These are phyloP conservation scores for Enteromius paludinosus DNA, from an alignment of 2,797 vertebrate species.

Conservation along the genomic window DNA sequence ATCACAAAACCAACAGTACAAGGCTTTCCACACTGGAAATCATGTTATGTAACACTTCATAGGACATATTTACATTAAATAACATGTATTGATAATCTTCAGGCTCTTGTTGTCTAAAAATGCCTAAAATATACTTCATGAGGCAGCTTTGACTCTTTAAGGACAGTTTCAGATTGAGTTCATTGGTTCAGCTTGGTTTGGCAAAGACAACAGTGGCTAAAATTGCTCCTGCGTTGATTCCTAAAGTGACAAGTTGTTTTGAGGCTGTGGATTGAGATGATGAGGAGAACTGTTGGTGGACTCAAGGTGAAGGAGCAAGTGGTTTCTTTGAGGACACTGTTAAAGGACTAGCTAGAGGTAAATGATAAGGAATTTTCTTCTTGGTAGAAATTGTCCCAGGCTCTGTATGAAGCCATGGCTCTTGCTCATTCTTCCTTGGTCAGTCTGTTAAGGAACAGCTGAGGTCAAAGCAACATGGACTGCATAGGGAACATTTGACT, in stretches of 20 bases:
- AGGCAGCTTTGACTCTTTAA: constrained; percentile 59
- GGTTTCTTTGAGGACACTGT: neutral
- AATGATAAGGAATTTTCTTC: neutral
- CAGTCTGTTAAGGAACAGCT: neutral
- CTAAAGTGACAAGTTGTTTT: neutral
- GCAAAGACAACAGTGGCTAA: neutral
- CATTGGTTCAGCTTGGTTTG: neutral
- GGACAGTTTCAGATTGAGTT: constrained; percentile 52
- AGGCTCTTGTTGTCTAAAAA: neutral
- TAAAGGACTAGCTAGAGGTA: neutral
- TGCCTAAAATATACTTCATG: constrained; percentile 48
- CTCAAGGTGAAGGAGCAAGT: neutral
- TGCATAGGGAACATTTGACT: constrained; percentile 62
- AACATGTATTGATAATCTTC: constrained; percentile 27
- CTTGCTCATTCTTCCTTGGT: constrained; percentile 37
- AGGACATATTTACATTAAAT: constrained; percentile 64
- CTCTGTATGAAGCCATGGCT: neutral
- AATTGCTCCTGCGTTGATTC: neutral
- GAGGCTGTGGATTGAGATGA: constrained; percentile 5
- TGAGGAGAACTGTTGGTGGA: neutral
- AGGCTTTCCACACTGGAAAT: neutral
- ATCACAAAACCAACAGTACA: constrained; percentile 38
- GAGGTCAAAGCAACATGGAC: constrained; percentile 66
- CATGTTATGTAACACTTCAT: neutral
- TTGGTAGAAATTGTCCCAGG: neutral